Percentiles rank a stretch among this genome's conserved stretches.
Conservation (phyloP, 2,888 invertebrate species). For the Lasioglossum zephyrum region DNA sequence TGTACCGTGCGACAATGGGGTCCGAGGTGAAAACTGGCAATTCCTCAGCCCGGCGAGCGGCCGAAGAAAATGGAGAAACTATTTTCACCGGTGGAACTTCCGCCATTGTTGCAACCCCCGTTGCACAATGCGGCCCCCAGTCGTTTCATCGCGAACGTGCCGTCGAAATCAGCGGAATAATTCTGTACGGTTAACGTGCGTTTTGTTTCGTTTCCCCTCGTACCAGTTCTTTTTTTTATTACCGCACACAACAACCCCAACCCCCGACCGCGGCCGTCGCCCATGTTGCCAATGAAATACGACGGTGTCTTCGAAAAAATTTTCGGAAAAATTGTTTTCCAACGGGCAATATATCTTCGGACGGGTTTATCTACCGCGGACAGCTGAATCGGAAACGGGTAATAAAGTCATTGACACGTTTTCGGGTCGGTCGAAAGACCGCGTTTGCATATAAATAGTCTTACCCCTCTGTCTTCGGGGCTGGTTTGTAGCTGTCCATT, state of each 20-base stretch:
- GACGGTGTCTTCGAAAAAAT: slow-evolving; percentile 48
- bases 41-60: slow-evolving; percentile 70
- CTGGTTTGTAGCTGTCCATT: slow-evolving; percentile 46
- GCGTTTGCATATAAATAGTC: slow-evolving; percentile 60
- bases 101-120: slow-evolving; percentile 55
- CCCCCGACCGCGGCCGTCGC: background rate
- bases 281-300: slow-evolving; percentile 34
- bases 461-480: slow-evolving; percentile 38
- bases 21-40: slow-evolving; percentile 70
- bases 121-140: slow-evolving; percentile 58
- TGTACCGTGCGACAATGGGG: slow-evolving; percentile 67
- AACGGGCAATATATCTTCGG: slow-evolving; percentile 39
- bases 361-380: slow-evolving; percentile 32
- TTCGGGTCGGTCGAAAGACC: slow-evolving; percentile 31
- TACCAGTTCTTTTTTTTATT: background rate
- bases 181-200: slow-evolving; percentile 42
- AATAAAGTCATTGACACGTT: slow-evolving; percentile 58
- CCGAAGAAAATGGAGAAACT: slow-evolving; percentile 76
- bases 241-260: background rate
- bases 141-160: slow-evolving; percentile 53
- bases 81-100: slow-evolving; percentile 71
- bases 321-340: slow-evolving; percentile 52
- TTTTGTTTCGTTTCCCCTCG: background rate
- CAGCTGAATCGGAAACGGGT: slow-evolving; percentile 50
- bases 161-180: slow-evolving; percentile 55